These are phyloP conservation scores for Galerucella nymphaeae DNA, from an alignment of 2,888 invertebrate species.

Conservation along the genomic window DNA sequence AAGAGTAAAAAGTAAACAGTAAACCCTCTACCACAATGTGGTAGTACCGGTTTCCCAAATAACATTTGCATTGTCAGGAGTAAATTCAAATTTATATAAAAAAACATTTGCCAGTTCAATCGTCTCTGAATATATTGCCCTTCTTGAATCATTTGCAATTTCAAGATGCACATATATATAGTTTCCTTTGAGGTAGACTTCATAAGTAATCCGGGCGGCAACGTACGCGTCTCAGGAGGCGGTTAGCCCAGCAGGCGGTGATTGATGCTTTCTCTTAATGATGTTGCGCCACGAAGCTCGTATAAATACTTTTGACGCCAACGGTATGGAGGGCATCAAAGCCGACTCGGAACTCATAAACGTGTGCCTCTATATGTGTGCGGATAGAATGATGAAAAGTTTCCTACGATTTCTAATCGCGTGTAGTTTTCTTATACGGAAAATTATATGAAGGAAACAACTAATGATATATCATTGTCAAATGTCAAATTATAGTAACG, in stretches of 20 bases:
- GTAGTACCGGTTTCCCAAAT: too few species aligned
- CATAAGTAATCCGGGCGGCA: slow-evolving; percentile 18
- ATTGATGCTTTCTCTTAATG: slow-evolving; percentile 38
- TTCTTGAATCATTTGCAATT: slow-evolving; percentile 1
- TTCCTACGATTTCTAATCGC: slow-evolving; percentile 2
- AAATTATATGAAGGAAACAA: slow-evolving; percentile 2
- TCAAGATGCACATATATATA: background rate
- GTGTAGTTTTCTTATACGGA: background rate
- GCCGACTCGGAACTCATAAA: slow-evolving; percentile 2
- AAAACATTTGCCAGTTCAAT: background rate
- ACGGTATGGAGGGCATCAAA: slow-evolving; percentile 2
- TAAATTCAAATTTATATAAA: too few species aligned
- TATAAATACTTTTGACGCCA: slow-evolving; percentile 26
- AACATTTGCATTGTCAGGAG: too few species aligned
- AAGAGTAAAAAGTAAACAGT: too few species aligned
- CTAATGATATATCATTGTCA: slow-evolving; percentile 2
- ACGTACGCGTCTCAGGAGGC: slow-evolving; percentile 22
- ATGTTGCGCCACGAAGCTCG: slow-evolving; percentile 27
- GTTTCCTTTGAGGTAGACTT: slow-evolving; percentile 9
- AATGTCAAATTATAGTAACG: background rate
- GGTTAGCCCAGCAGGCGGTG: slow-evolving; percentile 30
- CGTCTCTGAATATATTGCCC: background rate
- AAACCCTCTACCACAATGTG: too few species aligned
- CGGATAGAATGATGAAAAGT: background rate
- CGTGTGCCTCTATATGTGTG: too few species aligned